Evolutionary conservation across 2,797 vertebrate genomes (phyloP).

Genomic region (Passerculus sandwichensis): DNA sequence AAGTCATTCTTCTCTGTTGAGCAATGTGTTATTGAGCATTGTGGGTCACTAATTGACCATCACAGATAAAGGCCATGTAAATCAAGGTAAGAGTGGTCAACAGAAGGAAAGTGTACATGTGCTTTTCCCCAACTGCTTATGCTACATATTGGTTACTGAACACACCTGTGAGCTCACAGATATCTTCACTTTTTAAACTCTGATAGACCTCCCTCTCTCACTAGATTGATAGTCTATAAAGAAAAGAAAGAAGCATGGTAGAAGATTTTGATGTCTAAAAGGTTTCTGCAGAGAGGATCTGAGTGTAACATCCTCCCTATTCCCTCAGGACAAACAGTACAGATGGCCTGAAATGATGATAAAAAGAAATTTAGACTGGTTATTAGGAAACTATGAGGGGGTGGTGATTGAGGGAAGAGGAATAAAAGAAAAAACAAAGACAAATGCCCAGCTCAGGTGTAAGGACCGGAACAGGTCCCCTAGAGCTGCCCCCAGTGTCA

Average conservation of each 20-base stretch:
- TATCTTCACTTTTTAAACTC: background rate
- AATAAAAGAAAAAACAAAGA: background rate
- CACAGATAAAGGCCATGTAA: background rate
- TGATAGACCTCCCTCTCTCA: background rate
- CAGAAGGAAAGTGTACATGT: background rate
- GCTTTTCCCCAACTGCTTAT: background rate
- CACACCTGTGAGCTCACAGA: background rate
- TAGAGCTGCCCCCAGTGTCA: background rate
- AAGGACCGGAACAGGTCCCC: background rate
- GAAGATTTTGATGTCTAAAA: slow-evolving; percentile 8
- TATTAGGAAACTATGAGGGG: background rate
- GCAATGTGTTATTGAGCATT: background rate
- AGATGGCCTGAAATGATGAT: background rate
- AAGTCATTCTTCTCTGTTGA: background rate
- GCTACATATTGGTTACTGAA: background rate
- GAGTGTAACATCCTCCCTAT: background rate
- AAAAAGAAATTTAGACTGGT: background rate
- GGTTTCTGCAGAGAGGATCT: background rate
- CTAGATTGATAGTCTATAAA: background rate
- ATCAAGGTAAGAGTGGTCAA: background rate
- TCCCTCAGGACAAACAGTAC: background rate
- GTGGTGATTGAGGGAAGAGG: background rate
- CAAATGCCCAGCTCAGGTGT: background rate
- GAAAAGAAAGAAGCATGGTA: background rate
- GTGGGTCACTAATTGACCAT: background rate